Percentiles rank a stretch among this genome's conserved stretches.
Evolutionary conservation across 1,140 invertebrate genomes (phyloP).

Genomic region (Euglossa dilemma): DNA sequence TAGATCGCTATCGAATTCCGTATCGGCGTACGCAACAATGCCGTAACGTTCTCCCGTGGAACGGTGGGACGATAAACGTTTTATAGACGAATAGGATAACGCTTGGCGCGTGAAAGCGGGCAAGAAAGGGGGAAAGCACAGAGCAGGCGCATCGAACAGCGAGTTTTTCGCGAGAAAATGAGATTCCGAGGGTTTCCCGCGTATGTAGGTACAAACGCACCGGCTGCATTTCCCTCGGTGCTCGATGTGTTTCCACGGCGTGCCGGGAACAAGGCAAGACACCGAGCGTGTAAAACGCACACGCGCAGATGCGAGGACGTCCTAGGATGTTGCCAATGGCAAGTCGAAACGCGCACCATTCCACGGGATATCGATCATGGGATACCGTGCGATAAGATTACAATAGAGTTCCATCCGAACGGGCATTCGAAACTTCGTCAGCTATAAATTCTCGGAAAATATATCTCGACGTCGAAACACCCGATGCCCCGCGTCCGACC

Average conservation of each 20-base stretch:
- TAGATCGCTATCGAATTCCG: conserved; percentile 9
- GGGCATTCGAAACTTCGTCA: background rate
- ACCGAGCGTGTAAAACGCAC: background rate
- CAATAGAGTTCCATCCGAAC: background rate
- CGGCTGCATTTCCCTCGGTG: conserved; percentile 6
- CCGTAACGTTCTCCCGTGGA: conserved; percentile 13
- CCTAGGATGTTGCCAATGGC: background rate
- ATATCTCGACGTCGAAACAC: background rate
- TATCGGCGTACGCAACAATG: conserved; percentile 12
- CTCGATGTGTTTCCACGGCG: conserved; percentile 10
- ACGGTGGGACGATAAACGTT: conserved; percentile 36
- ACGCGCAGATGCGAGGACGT: background rate
- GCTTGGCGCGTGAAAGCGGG: background rate
- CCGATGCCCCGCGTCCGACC: no score
- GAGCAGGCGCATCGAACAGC: conserved; percentile 15
- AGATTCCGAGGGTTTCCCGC: conserved; percentile 16
- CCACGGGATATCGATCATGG: conserved; percentile 23
- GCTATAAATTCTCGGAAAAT: background rate
- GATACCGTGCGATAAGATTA: background rate
- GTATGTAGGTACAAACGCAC: conserved; percentile 5
- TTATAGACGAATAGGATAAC: background rate
- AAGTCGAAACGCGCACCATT: conserved; percentile 25
- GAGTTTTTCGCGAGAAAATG: conserved; percentile 27
- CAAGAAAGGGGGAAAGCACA: background rate
- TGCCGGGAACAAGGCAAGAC: background rate